These are phyloP conservation scores for Phenganax marumi DNA, from an alignment of 92 coral and sea anemone species.

Conservation along the genomic window DNA sequence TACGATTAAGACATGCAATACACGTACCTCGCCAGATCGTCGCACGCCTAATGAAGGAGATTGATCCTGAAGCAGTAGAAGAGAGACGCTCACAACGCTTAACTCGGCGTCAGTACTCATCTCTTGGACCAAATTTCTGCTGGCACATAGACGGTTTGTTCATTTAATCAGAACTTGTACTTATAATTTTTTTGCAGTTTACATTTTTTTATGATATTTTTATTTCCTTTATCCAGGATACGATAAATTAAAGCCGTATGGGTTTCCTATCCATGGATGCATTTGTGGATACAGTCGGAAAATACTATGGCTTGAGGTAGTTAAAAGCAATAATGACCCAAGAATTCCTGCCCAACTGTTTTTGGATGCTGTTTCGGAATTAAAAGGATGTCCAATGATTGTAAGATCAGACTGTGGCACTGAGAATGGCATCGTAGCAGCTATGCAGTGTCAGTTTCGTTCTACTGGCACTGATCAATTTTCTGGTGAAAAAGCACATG, in stretches of 20 bases:
- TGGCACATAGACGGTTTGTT: conserved; percentile 55
- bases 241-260: no score
- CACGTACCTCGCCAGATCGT: conserved; percentile 10
- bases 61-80: conserved; percentile 41
- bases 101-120: conserved; percentile 28
- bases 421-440: conserved; percentile 19
- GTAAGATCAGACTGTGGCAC: conserved; percentile 33
- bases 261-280: no score
- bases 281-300: neutral
- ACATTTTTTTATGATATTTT: no score
- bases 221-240: no score
- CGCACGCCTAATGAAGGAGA: neutral
- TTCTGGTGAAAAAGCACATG: conserved; percentile 17
- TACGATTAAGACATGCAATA: neutral
- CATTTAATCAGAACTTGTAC: neutral
- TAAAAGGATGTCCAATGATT: conserved; percentile 22
- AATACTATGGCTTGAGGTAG: conserved; percentile 20
- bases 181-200: no score
- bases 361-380: conserved; percentile 6
- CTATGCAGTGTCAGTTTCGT: conserved; percentile 25
- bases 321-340: conserved; percentile 27
- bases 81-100: conserved; percentile 40
- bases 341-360: conserved; percentile 22
- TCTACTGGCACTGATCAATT: conserved; percentile 26
- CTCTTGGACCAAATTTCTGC: conserved; percentile 49